Evolutionary conservation across 2,113 vertebrate species (phyloP).

Genomic region (Fulmarus glacialis): DNA sequence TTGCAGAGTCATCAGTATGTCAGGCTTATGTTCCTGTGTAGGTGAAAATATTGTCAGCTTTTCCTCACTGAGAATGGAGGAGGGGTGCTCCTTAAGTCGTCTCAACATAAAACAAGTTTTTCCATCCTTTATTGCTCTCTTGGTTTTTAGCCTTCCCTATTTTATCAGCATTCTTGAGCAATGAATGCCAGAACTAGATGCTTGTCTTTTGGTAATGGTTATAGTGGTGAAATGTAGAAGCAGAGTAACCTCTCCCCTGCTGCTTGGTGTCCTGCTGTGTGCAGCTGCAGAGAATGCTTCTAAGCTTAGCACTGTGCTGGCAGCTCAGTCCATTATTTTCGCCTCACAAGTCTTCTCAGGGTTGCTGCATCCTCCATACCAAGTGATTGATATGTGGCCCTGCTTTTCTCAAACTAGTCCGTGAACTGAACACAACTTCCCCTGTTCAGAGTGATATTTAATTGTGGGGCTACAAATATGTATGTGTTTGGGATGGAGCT

Average conservation of each 20-base stretch:
- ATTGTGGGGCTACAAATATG: background rate
- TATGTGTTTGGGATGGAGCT: background rate
- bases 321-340: background rate
- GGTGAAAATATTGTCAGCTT: background rate
- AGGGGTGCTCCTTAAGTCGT: background rate
- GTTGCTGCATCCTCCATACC: background rate
- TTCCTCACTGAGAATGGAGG: background rate
- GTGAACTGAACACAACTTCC: background rate
- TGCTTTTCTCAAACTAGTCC: background rate
- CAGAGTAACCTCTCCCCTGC: background rate
- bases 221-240: background rate
- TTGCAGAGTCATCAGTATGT: background rate
- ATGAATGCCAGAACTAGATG: background rate
- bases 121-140: background rate
- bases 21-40: background rate
- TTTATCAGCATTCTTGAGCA: background rate
- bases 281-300: background rate
- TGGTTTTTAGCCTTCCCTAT: background rate
- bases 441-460: fast-evolving
- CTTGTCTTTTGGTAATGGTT: background rate
- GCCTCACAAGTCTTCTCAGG: background rate
- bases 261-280: background rate
- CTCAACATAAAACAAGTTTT: background rate
- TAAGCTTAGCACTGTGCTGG: background rate
- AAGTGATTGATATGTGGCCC: background rate